Conservation (phyloP, 2,888 invertebrate species). For the Unio delphinus region DNA sequence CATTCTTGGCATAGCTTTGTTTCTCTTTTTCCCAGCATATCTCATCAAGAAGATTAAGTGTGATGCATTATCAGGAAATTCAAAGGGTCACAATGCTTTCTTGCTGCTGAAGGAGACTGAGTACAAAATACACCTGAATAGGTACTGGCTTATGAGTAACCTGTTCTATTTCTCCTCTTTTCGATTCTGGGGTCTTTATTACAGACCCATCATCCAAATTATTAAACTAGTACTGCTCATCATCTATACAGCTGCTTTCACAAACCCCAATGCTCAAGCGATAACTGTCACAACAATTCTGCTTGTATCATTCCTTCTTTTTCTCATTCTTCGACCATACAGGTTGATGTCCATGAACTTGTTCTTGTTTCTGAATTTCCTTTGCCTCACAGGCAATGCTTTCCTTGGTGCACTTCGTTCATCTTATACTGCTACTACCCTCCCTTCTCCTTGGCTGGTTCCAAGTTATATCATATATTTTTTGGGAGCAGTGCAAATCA, state of each 20-base stretch:
- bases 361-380: constrained; percentile 44
- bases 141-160: constrained; percentile 56
- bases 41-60: constrained; percentile 51
- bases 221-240: constrained; percentile 51
- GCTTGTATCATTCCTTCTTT: constrained; percentile 35
- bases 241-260: constrained; percentile 48
- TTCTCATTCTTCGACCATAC: constrained; percentile 54
- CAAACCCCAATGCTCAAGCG: constrained; percentile 50
- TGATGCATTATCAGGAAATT: constrained; percentile 50
- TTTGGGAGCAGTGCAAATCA: constrained; percentile 37
- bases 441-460: constrained; percentile 51
- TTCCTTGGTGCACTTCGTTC: constrained; percentile 55
- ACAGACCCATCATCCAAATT: constrained; percentile 49
- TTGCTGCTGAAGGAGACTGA: constrained; percentile 66
- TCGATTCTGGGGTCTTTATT: constrained; percentile 53
- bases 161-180: constrained; percentile 66
- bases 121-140: constrained; percentile 64
- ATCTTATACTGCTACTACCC: constrained; percentile 41
- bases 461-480: constrained; percentile 51
- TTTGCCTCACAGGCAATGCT: constrained; percentile 47
- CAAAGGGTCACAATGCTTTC: constrained; percentile 59
- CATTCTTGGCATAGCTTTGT: constrained; percentile 41
- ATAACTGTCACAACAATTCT: constrained; percentile 41
- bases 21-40: constrained; percentile 56
- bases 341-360: constrained; percentile 58